A percentile compares a stretch with the other conserved stretches of the same genome.
Evolutionary conservation across 2,113 vertebrate genomes (phyloP).

Genomic region (Smithornis capensis): DNA sequence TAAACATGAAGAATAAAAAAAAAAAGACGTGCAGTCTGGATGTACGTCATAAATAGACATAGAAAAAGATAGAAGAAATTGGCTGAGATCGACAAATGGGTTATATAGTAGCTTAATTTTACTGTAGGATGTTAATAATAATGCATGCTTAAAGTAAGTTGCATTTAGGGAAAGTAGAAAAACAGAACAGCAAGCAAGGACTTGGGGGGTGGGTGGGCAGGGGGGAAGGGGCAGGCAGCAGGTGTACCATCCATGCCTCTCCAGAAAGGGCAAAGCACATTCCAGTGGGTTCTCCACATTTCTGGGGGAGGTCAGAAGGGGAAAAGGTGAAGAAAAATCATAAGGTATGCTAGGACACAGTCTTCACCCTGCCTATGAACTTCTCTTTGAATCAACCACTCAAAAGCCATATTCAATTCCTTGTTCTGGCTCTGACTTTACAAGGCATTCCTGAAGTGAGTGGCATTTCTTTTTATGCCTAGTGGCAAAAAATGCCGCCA

Average conservation of each 20-base stretch:
- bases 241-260: slow-evolving; percentile 54
- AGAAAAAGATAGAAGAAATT: slow-evolving; percentile 83
- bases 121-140: slow-evolving; percentile 83
- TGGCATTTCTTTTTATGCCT: not conserved
- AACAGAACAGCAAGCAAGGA: slow-evolving; percentile 86
- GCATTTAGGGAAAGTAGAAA: slow-evolving; percentile 99
- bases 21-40: slow-evolving; percentile 91
- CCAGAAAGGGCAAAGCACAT: slow-evolving; percentile 71
- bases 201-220: not conserved
- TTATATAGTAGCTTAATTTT: slow-evolving; percentile 74
- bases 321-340: not conserved
- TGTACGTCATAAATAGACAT: slow-evolving; percentile 85
- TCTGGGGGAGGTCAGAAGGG: not conserved
- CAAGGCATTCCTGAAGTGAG: not conserved
- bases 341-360: not conserved
- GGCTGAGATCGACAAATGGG: slow-evolving; percentile 83
- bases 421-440: not conserved
- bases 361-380: not conserved
- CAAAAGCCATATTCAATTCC: not conserved
- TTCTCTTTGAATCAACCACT: not conserved
- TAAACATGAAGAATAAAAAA: slow-evolving; percentile 68
- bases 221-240: not conserved
- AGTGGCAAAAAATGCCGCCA: not conserved
- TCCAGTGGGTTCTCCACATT: slow-evolving; percentile 10
- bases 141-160: slow-evolving; percentile 99